A percentile compares a stretch with the other conserved stretches of the same genome.
Conservation (phyloP, 2,113 vertebrate genomes). For the Psettodes erumei region DNA sequence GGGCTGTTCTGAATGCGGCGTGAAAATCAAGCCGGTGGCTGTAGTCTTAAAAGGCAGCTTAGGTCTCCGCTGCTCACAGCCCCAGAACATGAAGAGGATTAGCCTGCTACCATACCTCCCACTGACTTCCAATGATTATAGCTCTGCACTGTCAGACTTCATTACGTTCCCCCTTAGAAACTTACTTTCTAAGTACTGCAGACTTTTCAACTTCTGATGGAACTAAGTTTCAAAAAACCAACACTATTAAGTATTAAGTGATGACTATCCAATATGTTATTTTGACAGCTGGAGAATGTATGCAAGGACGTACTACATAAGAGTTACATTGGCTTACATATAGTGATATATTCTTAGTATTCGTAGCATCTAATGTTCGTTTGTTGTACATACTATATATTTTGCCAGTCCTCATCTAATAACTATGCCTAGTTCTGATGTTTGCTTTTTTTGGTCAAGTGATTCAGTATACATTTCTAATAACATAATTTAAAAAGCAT, state of each 20-base stretch:
- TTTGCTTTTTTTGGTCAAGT: too few species aligned
- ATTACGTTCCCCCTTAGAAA: conserved; percentile 76
- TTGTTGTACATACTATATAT: too few species aligned
- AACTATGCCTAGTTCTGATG: too few species aligned
- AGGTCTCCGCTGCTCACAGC: conserved; percentile 77
- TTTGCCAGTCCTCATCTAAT: too few species aligned
- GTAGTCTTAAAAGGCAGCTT: conserved; percentile 76
- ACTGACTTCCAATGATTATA: conserved; percentile 78
- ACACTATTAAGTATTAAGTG: conserved; percentile 17
- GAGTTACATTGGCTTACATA: too few species aligned
- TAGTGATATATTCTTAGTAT: too few species aligned
- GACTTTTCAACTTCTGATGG: conserved; percentile 70
- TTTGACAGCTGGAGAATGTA: conserved; percentile 32
- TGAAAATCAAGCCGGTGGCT: conserved; percentile 70
- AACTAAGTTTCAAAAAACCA: conserved; percentile 53
- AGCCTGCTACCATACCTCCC: conserved; percentile 71
- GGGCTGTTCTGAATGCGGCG: conserved; percentile 63
- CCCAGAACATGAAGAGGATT: conserved; percentile 80
- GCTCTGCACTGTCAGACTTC: conserved; percentile 75
- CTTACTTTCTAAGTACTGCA: conserved; percentile 69
- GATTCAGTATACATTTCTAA: too few species aligned
- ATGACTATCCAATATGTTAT: conserved; percentile 37
- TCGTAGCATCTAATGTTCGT: too few species aligned
- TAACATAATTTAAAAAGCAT: too few species aligned
- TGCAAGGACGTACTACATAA: not conserved